Percentiles rank a stretch among this genome's conserved stretches.
Conservation (phyloP, 2,113 vertebrate species). For the Connochaetes taurinus region DNA sequence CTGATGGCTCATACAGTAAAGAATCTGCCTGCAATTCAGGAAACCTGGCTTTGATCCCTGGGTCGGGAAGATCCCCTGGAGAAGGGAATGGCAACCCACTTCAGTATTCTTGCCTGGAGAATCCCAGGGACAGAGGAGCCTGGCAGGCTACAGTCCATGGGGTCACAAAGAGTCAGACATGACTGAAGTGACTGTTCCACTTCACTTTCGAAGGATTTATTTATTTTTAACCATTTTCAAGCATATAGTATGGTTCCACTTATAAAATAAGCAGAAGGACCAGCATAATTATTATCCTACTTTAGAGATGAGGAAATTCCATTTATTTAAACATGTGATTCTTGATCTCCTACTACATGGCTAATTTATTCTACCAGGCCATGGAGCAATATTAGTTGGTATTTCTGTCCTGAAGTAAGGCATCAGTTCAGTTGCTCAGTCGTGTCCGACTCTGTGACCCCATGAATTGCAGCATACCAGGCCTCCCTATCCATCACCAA, state of each 20-base stretch:
- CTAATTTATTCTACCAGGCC: neutral
- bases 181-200: neutral
- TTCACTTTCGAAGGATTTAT: neutral
- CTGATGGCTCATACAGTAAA: neutral
- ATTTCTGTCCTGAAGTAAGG: neutral
- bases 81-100: neutral
- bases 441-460: too few relatives aligned
- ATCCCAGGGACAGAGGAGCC: neutral
- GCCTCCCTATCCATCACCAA: too few relatives aligned
- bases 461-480: too few relatives aligned
- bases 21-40: neutral
- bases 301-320: neutral
- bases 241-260: neutral
- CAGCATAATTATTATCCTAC: neutral
- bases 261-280: neutral
- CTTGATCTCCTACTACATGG: neutral
- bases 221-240: neutral
- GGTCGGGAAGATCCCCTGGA: neutral
- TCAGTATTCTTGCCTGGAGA: neutral
- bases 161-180: neutral
- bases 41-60: neutral
- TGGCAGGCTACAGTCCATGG: neutral
- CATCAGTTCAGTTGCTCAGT: neutral
- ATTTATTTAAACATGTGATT: neutral
- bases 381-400: neutral